Percentiles rank a stretch among this genome's conserved stretches.
Conservation (phyloP, 2,888 invertebrate species). For the Temnothorax rugatulus region DNA sequence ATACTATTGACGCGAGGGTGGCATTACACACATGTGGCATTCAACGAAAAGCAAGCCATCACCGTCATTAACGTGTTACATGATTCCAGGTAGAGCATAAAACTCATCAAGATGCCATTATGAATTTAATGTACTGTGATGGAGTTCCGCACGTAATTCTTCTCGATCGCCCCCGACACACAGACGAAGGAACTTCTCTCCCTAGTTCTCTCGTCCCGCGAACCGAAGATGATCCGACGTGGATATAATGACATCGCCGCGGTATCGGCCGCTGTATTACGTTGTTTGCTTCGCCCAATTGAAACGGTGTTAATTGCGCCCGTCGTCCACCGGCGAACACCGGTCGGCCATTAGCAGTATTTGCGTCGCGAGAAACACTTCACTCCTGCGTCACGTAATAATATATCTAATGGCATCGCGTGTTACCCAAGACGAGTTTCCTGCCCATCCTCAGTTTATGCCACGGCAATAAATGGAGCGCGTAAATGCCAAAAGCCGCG, state of each 20-base stretch:
- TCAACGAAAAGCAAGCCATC: not conserved
- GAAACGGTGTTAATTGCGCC: slow-evolving; percentile 31
- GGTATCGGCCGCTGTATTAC: not conserved
- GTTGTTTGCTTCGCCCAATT: not conserved
- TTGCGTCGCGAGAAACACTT: slow-evolving; percentile 48
- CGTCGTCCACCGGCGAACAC: not conserved
- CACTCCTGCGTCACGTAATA: slow-evolving; percentile 49
- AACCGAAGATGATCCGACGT: not conserved
- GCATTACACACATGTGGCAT: not conserved
- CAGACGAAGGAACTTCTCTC: too few relatives aligned
- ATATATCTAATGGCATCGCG: slow-evolving; percentile 51
- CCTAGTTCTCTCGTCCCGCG: not conserved
- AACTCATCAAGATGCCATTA: too few relatives aligned
- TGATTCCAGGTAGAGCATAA: too few relatives aligned
- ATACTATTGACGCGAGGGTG: slow-evolving; percentile 10
- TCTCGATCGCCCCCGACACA: too few relatives aligned
- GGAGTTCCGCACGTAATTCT: too few relatives aligned
- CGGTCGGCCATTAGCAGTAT: slow-evolving; percentile 48
- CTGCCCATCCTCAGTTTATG: slow-evolving; percentile 56
- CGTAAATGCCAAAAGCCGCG: slow-evolving; percentile 52
- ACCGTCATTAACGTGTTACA: too few relatives aligned
- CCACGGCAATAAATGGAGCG: slow-evolving; percentile 48
- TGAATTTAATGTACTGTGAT: too few relatives aligned
- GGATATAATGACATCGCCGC: not conserved
- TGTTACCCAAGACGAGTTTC: slow-evolving; percentile 44